Percentiles rank a stretch among this genome's conserved stretches.
These are phyloP conservation scores for Gallirallus australis DNA, from an alignment of 2,797 vertebrate species.

Conservation along the genomic window DNA sequence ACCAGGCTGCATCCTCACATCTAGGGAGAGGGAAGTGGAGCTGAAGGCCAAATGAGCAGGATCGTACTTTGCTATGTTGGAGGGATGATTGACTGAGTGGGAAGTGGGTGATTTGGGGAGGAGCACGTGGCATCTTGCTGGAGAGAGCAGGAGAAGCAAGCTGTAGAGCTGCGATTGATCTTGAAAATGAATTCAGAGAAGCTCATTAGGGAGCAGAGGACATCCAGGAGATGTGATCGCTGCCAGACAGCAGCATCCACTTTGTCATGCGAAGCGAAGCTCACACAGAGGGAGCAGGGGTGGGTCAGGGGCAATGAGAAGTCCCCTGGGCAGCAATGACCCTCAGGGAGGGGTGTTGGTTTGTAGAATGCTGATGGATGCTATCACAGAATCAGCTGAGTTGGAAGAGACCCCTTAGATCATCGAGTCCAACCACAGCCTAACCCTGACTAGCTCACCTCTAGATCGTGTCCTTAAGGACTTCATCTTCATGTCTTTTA, in stretches of 20 bases:
- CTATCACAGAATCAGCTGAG: too few relatives aligned
- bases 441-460: too few relatives aligned
- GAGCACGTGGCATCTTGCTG: rapidly evolving
- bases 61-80: rapidly evolving
- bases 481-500: too few relatives aligned
- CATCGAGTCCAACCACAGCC: too few relatives aligned
- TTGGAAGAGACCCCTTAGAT: too few relatives aligned
- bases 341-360: background rate
- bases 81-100: background rate
- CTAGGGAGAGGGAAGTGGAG: background rate
- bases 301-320: background rate
- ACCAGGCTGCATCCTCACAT: background rate
- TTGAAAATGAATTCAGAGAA: background rate
- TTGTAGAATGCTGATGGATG: background rate
- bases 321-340: background rate
- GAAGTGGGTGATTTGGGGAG: background rate
- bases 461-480: too few relatives aligned
- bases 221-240: background rate
- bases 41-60: rapidly evolving
- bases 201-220: background rate
- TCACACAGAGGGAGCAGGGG: background rate
- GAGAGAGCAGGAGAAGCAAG: background rate
- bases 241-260: background rate
- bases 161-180: background rate
- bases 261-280: rapidly evolving